Base-by-base conservation (phyloP, 1,140 invertebrate genomes). In the Liolophura sinensis region DNA sequence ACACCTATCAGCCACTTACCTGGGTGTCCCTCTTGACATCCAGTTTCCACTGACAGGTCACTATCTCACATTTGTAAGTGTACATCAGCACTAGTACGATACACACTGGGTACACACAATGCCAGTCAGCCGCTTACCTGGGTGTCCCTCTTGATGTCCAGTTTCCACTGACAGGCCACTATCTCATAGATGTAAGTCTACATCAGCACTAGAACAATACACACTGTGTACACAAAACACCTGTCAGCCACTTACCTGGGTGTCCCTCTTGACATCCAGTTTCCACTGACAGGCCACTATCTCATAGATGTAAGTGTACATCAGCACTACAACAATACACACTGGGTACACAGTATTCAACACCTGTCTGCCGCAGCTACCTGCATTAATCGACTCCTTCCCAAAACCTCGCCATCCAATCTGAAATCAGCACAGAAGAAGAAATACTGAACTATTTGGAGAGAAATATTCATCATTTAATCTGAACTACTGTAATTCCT, bases 21-120 rank as follows among this genome's bases (percentile, higher is more conserved):
- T 73, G 40, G 15, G 72, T 80, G 67, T 84, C 80, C 50, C 69
- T 69, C 1, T 67, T 54, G 14, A 82, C 62, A 66, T 84, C 72
- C 31, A 84, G 74, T 71, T 82, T 82, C 75, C 80, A 82, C 66
- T 82, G 76, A 71, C 82, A 84, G 22, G 78, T 74, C 14, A 80
- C 61, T 27, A 82, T 73, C 58, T 84, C 80, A 68, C 81, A 84
- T 15, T 75, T 71, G 31, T 5, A 40, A 40, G 31, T 40, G 67
- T 82, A 84, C 27, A 82, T 58, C 27, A 84, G 59, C 18, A 84
- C 65, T 12, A 78, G 58, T 4, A 80, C 59, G 9, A 84, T 73
- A 25, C 82, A 65, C 16, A 73, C 48, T 1, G 79, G 74, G 60
- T 84, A 84, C 0, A 81, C 15, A 7, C 18, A 82, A 62, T 14